Evolutionary conservation across 1,140 invertebrate species (phyloP).

Genomic region (Zelostemma sp.): DNA sequence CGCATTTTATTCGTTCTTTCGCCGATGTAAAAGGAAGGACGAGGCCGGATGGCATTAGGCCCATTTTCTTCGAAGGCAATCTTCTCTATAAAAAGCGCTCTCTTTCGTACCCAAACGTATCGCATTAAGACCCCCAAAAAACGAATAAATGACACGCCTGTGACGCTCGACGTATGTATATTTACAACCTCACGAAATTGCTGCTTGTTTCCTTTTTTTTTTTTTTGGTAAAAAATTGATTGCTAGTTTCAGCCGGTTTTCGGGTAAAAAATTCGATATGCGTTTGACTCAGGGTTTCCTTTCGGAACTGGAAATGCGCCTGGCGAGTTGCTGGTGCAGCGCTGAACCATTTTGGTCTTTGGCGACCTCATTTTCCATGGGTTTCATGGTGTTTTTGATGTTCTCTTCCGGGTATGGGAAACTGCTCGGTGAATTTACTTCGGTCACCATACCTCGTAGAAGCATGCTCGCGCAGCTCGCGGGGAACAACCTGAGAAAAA

Average conservation of each 20-base stretch:
- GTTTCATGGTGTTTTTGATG: neutral
- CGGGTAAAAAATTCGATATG: conserved; percentile 25
- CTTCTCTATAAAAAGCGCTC: conserved; percentile 23
- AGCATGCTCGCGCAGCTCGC: conserved; percentile 76
- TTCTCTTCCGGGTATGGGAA: conserved; percentile 60
- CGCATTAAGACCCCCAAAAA: neutral
- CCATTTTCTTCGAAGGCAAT: conserved; percentile 37
- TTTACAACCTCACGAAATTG: neutral
- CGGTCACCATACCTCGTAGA: conserved; percentile 75
- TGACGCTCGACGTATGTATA: neutral
- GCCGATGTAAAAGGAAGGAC: conserved; percentile 35
- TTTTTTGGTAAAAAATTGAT: neutral
- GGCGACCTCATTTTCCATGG: conserved; percentile 25
- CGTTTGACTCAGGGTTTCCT: conserved; percentile 62
- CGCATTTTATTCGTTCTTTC: conserved; percentile 17
- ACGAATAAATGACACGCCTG: neutral
- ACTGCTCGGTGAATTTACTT: conserved; percentile 64
- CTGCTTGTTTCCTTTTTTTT: neutral
- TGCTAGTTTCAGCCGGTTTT: no score
- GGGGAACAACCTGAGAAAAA: conserved; percentile 75
- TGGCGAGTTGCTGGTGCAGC: conserved; percentile 62
- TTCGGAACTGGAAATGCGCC: conserved; percentile 64
- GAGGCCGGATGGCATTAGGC: conserved; percentile 35
- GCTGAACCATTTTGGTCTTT: conserved; percentile 54
- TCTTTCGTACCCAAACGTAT: conserved; percentile 4